Conservation (phyloP, 2,113 vertebrate species). For the Gasterosteus aculeatus region DNA sequence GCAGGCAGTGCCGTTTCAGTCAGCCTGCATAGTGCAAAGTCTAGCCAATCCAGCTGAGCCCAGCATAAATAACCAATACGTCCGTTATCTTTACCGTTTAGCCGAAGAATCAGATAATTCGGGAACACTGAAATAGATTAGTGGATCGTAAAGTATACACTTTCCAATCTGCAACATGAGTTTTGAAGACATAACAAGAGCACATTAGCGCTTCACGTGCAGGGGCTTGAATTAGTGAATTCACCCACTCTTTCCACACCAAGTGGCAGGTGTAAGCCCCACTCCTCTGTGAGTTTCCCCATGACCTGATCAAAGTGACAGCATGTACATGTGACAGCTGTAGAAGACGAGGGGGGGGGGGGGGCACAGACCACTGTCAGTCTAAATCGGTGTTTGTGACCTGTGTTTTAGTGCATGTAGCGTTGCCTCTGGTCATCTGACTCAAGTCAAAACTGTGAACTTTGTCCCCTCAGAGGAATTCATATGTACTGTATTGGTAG, state of each 20-base stretch:
- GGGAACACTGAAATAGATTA: slow-evolving; percentile 33
- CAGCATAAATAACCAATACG: slow-evolving; percentile 62
- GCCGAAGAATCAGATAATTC: slow-evolving; percentile 37
- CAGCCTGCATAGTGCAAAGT: slow-evolving; percentile 21
- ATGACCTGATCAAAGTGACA: slow-evolving; percentile 48
- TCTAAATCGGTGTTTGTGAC: slow-evolving; percentile 66
- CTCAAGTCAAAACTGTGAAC: slow-evolving; percentile 72
- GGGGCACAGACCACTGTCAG: slow-evolving; percentile 42
- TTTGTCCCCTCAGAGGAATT: slow-evolving; percentile 60
- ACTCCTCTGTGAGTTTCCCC: slow-evolving; percentile 8
- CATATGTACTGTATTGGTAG: slow-evolving; percentile 53
- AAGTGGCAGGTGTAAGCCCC: slow-evolving; percentile 8
- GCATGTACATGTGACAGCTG: slow-evolving; percentile 56
- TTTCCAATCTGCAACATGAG: slow-evolving; percentile 28
- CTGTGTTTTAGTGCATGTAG: slow-evolving; percentile 62
- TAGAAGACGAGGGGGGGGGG: slow-evolving; percentile 8
- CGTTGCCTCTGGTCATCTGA: slow-evolving; percentile 46
- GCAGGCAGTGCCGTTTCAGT: slow-evolving; percentile 25
- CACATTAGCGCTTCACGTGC: slow-evolving; percentile 2
- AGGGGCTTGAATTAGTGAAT: not conserved
- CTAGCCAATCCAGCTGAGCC: slow-evolving; percentile 44
- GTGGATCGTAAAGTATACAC: slow-evolving; percentile 17
- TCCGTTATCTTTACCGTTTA: slow-evolving; percentile 51
- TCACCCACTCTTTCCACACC: slow-evolving; percentile 1
- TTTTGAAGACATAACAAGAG: slow-evolving; percentile 20